Evolutionary conservation across 2,888 invertebrate species (phyloP).

Genomic region (Hemicrepidius hirtus): DNA sequence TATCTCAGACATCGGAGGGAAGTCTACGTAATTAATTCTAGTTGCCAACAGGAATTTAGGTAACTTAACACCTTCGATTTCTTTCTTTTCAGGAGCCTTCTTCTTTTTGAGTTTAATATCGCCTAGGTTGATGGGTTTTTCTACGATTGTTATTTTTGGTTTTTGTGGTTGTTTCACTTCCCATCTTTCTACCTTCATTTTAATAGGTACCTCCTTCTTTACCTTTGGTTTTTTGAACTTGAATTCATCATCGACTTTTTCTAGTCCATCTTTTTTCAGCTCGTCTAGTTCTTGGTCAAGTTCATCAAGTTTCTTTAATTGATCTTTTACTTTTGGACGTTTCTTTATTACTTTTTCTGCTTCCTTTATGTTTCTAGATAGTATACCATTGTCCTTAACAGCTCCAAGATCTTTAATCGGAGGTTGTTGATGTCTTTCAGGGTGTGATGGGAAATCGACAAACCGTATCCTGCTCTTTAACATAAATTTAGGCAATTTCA

Average conservation of each 20-base stretch:
- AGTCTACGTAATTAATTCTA: slow-evolving; percentile 74
- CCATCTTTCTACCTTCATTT: slow-evolving; percentile 71
- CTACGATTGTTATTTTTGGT: slow-evolving; percentile 66
- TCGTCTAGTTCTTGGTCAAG: slow-evolving; percentile 75
- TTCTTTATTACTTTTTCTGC: slow-evolving; percentile 77
- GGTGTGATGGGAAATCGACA: slow-evolving; percentile 77
- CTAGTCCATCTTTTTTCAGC: slow-evolving; percentile 59
- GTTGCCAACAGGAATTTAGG: slow-evolving; percentile 73
- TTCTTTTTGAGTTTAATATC: slow-evolving; percentile 80
- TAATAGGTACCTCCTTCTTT: slow-evolving; percentile 65
- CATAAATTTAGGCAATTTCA: slow-evolving; percentile 76
- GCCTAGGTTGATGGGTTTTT: slow-evolving; percentile 76
- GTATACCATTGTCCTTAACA: slow-evolving; percentile 73
- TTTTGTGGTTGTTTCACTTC: slow-evolving; percentile 64
- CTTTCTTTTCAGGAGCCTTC: slow-evolving; percentile 67
- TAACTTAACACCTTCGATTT: slow-evolving; percentile 66
- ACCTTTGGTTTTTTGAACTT: slow-evolving; percentile 61
- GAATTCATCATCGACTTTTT: slow-evolving; percentile 69
- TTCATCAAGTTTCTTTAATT: slow-evolving; percentile 66
- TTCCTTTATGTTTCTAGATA: slow-evolving; percentile 80
- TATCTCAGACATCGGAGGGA: slow-evolving; percentile 74
- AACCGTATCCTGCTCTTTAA: slow-evolving; percentile 72
- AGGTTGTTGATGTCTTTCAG: slow-evolving; percentile 72
- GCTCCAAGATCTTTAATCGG: slow-evolving; percentile 68
- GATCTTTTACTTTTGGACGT: slow-evolving; percentile 30